phyloP scores from a whole-genome alignment of 1,140 invertebrate genomes.

The Yoshiicerus persimilis region DNA sequence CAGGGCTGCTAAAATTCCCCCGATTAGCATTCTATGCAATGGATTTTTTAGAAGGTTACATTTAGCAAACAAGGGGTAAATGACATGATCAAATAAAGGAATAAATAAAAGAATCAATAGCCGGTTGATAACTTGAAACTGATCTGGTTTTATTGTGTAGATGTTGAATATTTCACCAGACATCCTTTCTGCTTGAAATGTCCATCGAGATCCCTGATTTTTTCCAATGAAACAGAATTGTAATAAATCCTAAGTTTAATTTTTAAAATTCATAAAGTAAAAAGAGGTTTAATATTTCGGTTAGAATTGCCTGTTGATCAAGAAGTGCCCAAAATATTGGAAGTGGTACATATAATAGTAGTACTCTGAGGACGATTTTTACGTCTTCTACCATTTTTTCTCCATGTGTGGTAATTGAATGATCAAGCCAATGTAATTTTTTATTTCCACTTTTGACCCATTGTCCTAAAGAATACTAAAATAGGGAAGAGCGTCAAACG shows the following conservation, averaged over 20 bases:
- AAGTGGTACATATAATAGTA: conserved; percentile 77
- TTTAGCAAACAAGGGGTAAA: conserved; percentile 55
- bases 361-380: background rate
- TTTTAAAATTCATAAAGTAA: no score
- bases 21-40: conserved; percentile 70
- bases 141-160: background rate
- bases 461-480: background rate
- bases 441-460: background rate
- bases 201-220: conserved; percentile 58
- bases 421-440: background rate
- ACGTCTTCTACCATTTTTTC: background rate
- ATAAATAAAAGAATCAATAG: conserved; percentile 82
- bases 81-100: conserved; percentile 74
- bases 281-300: no score
- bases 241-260: no score
- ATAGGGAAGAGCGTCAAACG: background rate
- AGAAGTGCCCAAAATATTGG: conserved; percentile 71
- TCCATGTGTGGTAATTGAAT: background rate
- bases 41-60: conserved; percentile 57
- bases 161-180: background rate
- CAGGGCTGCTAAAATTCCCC: conserved; percentile 77
- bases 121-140: conserved; percentile 69
- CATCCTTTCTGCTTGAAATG: conserved; percentile 72
- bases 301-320: conserved; percentile 75
- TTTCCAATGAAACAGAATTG: background rate